These are phyloP conservation scores for Eupleurogrammus muticus DNA, from an alignment of 2,797 vertebrate genomes.

Conservation along the genomic window DNA sequence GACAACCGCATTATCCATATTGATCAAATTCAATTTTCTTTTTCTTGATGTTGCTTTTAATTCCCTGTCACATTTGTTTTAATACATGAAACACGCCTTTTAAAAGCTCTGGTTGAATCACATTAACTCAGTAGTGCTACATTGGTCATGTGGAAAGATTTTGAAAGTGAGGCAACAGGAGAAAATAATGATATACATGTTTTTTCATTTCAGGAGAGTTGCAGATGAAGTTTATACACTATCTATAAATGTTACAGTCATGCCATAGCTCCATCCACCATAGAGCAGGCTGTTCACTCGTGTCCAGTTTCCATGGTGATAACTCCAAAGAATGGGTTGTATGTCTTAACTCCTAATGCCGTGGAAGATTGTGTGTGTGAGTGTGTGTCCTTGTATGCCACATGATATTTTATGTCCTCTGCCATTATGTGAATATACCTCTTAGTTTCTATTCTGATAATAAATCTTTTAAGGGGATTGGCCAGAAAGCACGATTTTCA, in stretches of 20 bases:
- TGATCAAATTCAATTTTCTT: neutral
- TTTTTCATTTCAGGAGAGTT: slow-evolving; percentile 33
- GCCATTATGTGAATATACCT: slow-evolving; percentile 45
- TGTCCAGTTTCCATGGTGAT: slow-evolving; percentile 87
- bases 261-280: slow-evolving; percentile 60
- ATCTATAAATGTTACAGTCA: slow-evolving; percentile 58
- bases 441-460: slow-evolving; percentile 39
- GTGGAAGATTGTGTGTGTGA: slow-evolving; percentile 51
- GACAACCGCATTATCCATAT: no score
- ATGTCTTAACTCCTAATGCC: slow-evolving; percentile 75
- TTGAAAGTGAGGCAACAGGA: neutral
- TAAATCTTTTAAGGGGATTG: slow-evolving; percentile 42
- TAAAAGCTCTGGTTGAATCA: slow-evolving; percentile 31
- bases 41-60: neutral
- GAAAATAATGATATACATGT: neutral
- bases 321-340: slow-evolving; percentile 80
- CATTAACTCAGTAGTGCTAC: slow-evolving; percentile 34
- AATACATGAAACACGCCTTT: slow-evolving; percentile 38
- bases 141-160: neutral
- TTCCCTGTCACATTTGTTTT: slow-evolving; percentile 7
- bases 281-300: slow-evolving; percentile 69
- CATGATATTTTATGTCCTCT: slow-evolving; percentile 47
- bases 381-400: slow-evolving; percentile 15
- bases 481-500: slow-evolving; percentile 10
- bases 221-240: slow-evolving; percentile 39